Evolutionary conservation across 2,113 vertebrate genomes (phyloP).

Genomic region (Clarias magur): DNA sequence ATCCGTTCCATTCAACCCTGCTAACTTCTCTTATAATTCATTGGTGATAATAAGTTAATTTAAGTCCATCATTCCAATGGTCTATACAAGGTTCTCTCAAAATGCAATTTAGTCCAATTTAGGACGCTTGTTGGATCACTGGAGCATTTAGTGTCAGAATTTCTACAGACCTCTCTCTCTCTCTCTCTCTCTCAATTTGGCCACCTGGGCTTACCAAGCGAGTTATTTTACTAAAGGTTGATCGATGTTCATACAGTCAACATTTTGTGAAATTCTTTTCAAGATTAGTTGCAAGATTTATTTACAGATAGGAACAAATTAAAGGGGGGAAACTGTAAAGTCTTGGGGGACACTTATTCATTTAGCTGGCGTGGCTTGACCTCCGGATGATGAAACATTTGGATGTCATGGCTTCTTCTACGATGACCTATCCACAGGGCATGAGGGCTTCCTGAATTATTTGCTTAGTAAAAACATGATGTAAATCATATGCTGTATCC

Average conservation of each 20-base stretch:
- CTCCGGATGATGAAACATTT: neutral
- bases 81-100: slow-evolving; percentile 38
- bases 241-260: neutral
- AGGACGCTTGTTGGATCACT: slow-evolving; percentile 44
- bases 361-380: neutral
- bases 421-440: neutral
- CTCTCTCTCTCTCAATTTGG: slow-evolving; percentile 12
- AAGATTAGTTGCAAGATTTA: slow-evolving; percentile 5
- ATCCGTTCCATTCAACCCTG: slow-evolving; percentile 57
- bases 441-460: neutral
- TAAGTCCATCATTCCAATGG: slow-evolving; percentile 46
- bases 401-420: neutral
- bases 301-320: neutral
- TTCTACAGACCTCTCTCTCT: slow-evolving; percentile 7
- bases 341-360: neutral
- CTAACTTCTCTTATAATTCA: slow-evolving; percentile 58
- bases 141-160: slow-evolving; percentile 38
- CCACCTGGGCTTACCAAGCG: slow-evolving; percentile 1
- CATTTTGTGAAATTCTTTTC: neutral
- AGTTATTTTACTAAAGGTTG: slow-evolving; percentile 1
- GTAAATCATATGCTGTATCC: neutral
- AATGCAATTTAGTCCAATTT: slow-evolving; percentile 52
- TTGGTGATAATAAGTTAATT: slow-evolving; percentile 49
- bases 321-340: neutral
- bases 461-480: neutral